Percentiles rank a stretch among this genome's conserved stretches.
Evolutionary conservation across 2,888 invertebrate species (phyloP).

Genomic region (Lumbricus terrestris): DNA sequence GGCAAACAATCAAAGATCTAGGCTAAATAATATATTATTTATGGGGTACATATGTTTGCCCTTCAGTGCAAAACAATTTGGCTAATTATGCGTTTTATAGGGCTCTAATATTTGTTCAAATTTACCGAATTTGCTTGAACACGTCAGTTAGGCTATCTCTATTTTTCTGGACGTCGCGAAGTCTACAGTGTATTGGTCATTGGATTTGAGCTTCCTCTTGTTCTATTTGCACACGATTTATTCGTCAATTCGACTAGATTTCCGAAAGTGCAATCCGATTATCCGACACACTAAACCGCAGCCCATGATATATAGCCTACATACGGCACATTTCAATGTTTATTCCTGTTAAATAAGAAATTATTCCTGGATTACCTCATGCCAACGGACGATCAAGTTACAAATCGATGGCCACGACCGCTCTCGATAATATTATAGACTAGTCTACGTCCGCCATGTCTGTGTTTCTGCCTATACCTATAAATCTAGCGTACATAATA

Average conservation of each 20-base stretch:
- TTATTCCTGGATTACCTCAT: neutral
- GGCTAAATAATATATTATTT: neutral
- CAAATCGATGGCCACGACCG: neutral
- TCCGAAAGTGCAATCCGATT: neutral
- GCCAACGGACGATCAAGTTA: neutral
- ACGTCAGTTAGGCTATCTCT: too few species aligned
- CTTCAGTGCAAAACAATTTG: neutral
- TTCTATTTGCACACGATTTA: neutral
- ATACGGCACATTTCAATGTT: neutral
- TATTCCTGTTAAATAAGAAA: neutral
- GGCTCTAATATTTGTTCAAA: neutral
- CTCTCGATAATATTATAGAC: too few species aligned
- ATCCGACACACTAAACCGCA: neutral
- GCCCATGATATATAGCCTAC: neutral
- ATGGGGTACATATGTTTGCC: neutral
- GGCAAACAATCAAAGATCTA: neutral
- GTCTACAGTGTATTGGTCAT: neutral
- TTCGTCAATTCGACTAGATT: neutral
- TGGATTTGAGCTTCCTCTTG: neutral
- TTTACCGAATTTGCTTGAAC: neutral
- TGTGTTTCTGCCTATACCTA: too few species aligned
- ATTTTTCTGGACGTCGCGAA: too few species aligned
- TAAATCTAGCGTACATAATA: too few species aligned
- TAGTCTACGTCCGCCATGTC: neutral
- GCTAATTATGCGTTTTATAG: neutral